Evolutionary conservation across 2,888 invertebrate species (phyloP), one percentile per base, ranked within the genome.

Genomic region (Drosophila pegasa): DNA sequence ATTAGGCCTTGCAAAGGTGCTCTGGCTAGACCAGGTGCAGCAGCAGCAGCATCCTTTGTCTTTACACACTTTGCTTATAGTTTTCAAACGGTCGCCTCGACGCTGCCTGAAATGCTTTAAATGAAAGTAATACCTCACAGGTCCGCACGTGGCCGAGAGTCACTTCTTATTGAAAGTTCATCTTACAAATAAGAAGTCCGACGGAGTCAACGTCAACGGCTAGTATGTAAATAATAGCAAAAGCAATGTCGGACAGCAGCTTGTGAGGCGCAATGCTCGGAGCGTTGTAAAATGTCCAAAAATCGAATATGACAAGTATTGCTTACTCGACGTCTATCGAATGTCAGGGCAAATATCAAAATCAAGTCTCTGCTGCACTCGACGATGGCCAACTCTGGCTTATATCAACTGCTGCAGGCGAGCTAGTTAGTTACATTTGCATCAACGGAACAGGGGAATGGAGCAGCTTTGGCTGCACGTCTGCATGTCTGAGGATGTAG

Each of bases 1-100:
- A 59, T 74, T 73, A 40, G 29, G 33, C 20, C 25, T 5, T 3
- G 25, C 14, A 43, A 14, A 16, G 5, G 43, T 14, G 8, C 51
- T 37, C 0, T n/a, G 14, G 22, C 0, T 1, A n/a, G 43, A 10
- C 25, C 31, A 41, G 33, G 43, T 43, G 22, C 25, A 35, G 35
- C 9, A n/a, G 14, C 29, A 14, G 31, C 40, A 22, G 14, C 14
- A 33, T 18, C 6, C 20, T 20, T 40, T 45, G n/a, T 9, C 0
- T 4, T 45, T 16, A 45, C 25, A 16, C 27, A 18, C 18, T 31
- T 45, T 10, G 16, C 3, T 47, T 7, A 38, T 3, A 38, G 47
- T 18, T 18, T 38, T 31, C 31, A 48, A 63, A 12, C 47, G 14
- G 14, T 29, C 10, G 3, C 16, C 16, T 22, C 25, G 22, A 35